Evolutionary conservation across 2,888 invertebrate genomes (phyloP).

Genomic region (Calameuta filiformis): DNA sequence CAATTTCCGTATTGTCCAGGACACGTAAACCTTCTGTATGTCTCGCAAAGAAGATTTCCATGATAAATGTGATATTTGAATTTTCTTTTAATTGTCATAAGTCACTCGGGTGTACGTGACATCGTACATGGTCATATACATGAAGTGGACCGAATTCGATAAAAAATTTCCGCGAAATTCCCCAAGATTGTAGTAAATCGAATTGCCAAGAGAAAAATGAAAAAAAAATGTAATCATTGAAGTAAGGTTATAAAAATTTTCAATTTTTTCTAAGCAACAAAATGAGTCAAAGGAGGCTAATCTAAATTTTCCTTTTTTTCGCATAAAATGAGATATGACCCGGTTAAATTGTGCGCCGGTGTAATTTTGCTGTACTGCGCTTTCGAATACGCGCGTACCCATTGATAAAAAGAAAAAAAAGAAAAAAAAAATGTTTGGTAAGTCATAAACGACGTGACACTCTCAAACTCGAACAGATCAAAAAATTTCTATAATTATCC

Average conservation of each 20-base stretch:
- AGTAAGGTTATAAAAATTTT: not conserved
- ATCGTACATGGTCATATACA: not conserved
- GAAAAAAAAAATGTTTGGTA: not conserved
- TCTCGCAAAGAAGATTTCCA: not conserved
- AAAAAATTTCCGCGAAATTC: not conserved
- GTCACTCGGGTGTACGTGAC: not conserved
- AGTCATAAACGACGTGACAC: not conserved
- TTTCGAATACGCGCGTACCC: not conserved
- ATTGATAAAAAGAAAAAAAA: not conserved
- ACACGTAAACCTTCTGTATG: not conserved
- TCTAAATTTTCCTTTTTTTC: not conserved
- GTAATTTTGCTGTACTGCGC: not conserved
- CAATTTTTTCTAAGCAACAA: not conserved
- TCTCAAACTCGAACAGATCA: not conserved
- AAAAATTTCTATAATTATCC: not conserved
- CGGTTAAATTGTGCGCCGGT: not conserved
- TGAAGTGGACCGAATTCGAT: not conserved
- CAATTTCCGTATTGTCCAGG: not conserved
- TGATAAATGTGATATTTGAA: not conserved
- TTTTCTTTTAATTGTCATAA: not conserved
- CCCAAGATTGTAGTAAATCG: not conserved
- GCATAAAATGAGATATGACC: not conserved
- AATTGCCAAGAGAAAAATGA: not conserved
- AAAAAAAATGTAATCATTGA: not conserved
- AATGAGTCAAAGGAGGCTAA: not conserved